Conservation (phyloP, 1,140 invertebrate species). For the Lepidurus couesii region DNA sequence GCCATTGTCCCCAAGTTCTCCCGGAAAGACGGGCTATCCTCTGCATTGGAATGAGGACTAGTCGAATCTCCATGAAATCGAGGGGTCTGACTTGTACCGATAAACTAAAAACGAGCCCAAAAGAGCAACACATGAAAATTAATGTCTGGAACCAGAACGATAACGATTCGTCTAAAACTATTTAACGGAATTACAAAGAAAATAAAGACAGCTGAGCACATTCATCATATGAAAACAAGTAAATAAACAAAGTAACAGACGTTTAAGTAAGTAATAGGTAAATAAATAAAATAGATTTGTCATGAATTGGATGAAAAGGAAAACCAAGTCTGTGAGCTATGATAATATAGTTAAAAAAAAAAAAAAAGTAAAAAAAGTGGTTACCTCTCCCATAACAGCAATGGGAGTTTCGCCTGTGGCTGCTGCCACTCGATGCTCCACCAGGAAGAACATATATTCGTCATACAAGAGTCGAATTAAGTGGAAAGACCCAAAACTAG, state of each 20-base stretch:
- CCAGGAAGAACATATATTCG: constrained; percentile 98
- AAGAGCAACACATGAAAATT: no score
- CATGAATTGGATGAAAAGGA: no score
- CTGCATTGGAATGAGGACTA: constrained; percentile 7
- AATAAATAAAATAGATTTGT: no score
- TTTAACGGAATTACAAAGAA: no score
- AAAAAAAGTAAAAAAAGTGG: constrained; percentile 25
- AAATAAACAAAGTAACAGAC: no score
- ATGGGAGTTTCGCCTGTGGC: constrained; percentile 86
- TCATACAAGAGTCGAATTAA: constrained; percentile 94
- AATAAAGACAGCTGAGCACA: no score
- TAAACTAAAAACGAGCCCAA: background rate
- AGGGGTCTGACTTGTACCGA: background rate
- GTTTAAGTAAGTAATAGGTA: no score
- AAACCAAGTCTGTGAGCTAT: no score
- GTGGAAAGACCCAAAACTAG: constrained; percentile 98
- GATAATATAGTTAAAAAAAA: background rate
- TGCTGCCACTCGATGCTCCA: constrained; percentile 92
- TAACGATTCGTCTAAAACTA: no score
- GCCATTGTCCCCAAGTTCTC: background rate
- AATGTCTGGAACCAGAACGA: no score
- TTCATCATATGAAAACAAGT: no score
- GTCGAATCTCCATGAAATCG: constrained; percentile 7
- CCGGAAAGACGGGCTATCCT: constrained; percentile 8
- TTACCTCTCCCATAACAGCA: constrained; percentile 81